Evolutionary conservation across 2,797 vertebrate genomes (phyloP).

Genomic region (Gadopsis marmoratus): DNA sequence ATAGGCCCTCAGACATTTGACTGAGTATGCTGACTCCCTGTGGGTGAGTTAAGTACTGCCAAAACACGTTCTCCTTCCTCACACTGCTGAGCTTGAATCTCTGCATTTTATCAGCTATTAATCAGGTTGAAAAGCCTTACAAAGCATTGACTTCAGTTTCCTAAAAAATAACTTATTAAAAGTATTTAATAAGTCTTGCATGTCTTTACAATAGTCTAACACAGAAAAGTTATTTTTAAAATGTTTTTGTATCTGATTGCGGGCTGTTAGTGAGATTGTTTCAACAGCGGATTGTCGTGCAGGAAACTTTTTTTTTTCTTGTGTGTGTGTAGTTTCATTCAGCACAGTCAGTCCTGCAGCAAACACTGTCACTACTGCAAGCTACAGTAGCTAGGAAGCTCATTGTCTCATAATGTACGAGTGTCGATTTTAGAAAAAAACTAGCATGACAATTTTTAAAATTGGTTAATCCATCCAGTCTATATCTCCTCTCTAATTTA

Average conservation of each 20-base stretch:
- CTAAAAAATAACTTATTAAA: not conserved
- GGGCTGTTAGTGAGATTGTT: not conserved
- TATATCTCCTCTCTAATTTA: not conserved
- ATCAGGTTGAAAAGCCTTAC: not conserved
- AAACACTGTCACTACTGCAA: not conserved
- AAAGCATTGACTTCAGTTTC: not conserved
- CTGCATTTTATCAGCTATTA: not conserved
- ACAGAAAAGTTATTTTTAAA: not conserved
- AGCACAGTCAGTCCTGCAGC: not conserved
- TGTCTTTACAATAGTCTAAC: not conserved
- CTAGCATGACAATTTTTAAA: not conserved
- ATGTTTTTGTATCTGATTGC: not conserved
- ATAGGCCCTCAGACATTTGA: conserved; percentile 30
- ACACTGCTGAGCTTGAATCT: not conserved
- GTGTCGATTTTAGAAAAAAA: not conserved
- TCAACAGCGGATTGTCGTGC: not conserved
- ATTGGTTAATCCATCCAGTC: not conserved
- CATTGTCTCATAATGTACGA: not conserved
- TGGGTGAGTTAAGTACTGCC: conserved; percentile 57
- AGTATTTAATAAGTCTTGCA: not conserved
- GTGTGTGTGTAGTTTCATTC: not conserved
- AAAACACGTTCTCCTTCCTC: conserved; percentile 6
- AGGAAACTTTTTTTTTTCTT: no score
- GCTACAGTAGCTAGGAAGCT: not conserved
- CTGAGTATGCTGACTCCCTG: conserved; percentile 67